Conservation (phyloP, 1,140 invertebrate species). For the Pachyrhynchus sulphureomaculatus region DNA sequence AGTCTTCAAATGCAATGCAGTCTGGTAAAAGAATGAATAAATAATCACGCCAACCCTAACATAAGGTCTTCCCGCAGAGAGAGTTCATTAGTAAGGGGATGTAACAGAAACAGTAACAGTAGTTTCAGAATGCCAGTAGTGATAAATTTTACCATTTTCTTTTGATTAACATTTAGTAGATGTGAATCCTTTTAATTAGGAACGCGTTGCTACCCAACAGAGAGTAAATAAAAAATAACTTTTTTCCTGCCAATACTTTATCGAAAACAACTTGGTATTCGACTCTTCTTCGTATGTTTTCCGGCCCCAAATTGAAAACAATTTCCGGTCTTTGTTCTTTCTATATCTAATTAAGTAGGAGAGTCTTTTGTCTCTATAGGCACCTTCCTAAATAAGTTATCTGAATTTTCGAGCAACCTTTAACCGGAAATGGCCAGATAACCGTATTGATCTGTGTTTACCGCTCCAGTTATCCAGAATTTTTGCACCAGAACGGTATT, state of each 20-base stretch:
- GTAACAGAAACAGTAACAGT: no score
- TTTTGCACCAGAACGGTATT: conserved; percentile 4
- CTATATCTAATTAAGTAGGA: conserved; percentile 1
- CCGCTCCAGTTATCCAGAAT: background rate
- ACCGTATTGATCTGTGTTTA: conserved; percentile 13
- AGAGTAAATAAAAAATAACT: no score
- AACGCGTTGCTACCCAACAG: no score
- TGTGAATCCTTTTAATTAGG: no score
- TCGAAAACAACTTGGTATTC: background rate
- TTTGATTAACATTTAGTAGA: no score
- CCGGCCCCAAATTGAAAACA: background rate
- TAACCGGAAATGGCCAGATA: conserved; percentile 12
- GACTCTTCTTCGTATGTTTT: background rate
- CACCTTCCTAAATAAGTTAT: conserved; percentile 10
- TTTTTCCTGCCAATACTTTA: background rate
- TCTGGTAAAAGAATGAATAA: no score
- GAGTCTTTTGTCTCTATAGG: background rate
- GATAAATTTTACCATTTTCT: no score
- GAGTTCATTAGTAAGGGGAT: no score
- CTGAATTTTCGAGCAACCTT: background rate
- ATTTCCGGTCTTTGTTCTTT: background rate
- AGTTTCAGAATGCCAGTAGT: no score
- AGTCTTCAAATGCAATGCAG: no score
- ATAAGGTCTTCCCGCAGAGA: no score
- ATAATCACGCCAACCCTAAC: no score